Conservation (phyloP, 1,140 invertebrate genomes). For the Drosophila grimshawi region DNA sequence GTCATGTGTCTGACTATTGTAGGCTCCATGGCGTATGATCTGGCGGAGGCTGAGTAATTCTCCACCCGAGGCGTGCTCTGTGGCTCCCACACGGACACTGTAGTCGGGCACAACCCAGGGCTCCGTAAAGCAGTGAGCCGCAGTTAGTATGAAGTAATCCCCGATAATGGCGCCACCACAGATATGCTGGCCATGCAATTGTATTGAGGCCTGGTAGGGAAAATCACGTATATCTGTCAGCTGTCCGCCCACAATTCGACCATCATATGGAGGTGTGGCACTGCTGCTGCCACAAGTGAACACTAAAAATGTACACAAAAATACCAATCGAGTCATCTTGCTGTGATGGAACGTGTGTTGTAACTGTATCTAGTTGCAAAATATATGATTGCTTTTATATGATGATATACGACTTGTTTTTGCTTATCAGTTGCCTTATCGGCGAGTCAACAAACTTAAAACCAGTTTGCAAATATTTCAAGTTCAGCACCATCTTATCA, state of each 20-base stretch:
- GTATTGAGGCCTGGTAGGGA: constrained; percentile 79
- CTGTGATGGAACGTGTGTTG: constrained; percentile 3
- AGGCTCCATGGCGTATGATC: constrained; percentile 69
- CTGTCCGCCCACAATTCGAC: constrained; percentile 79
- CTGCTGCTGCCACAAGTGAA: background rate
- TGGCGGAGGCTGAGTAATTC: constrained; percentile 58
- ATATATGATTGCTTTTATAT: constrained; percentile 53
- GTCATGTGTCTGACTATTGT: constrained; percentile 64
- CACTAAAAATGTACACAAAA: constrained; percentile 19
- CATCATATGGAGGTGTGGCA: constrained; percentile 52
- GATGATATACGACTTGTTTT: background rate
- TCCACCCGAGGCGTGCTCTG: constrained; percentile 62
- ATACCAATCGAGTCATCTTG: constrained; percentile 19
- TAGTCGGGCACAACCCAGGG: constrained; percentile 50
- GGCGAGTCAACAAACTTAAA: constrained; percentile 53
- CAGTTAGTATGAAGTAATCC: constrained; percentile 86
- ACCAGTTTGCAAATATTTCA: constrained; percentile 54
- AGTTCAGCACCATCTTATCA: constrained; percentile 38
- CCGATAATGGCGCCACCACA: constrained; percentile 87
- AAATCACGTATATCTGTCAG: constrained; percentile 61
- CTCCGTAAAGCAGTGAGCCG: constrained; percentile 86
- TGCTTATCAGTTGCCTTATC: constrained; percentile 51
- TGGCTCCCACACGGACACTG: constrained; percentile 64
- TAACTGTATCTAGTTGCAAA: constrained; percentile 11
- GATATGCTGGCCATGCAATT: constrained; percentile 63